phyloP scores from a whole-genome alignment of 2,888 invertebrate genomes.

The Myopa testacea region DNA sequence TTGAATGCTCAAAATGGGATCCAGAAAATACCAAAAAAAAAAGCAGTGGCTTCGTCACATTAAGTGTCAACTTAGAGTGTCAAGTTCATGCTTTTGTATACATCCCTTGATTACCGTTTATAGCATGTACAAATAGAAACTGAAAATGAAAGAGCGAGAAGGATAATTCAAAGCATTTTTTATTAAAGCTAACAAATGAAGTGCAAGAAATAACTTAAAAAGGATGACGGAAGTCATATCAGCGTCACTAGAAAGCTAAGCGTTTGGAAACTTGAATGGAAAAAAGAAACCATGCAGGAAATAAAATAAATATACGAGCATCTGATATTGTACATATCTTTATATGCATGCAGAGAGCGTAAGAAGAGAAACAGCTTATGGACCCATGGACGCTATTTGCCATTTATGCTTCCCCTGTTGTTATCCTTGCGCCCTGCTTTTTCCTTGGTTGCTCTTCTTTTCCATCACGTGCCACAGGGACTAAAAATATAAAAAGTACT shows the following conservation, averaged over 20 bases:
- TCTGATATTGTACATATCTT: too few relatives aligned
- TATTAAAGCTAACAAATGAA: constrained; percentile 20
- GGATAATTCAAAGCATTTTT: not conserved
- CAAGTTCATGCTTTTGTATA: constrained; percentile 3
- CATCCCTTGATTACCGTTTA: not conserved
- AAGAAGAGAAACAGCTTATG: not conserved
- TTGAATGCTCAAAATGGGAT: not conserved
- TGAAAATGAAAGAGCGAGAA: not conserved
- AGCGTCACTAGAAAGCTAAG: constrained; percentile 4
- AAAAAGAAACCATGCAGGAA: not conserved
- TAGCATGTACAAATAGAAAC: not conserved
- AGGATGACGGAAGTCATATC: constrained; percentile 19
- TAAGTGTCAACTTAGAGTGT: constrained; percentile 10
- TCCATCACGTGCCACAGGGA: not conserved
- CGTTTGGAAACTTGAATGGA: not conserved
- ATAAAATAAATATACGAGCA: not conserved
- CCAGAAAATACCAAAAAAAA: not conserved
- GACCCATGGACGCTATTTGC: constrained; percentile 3
- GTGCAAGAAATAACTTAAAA: constrained; percentile 36
- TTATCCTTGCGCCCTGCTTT: not conserved
- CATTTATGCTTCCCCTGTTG: constrained; percentile 1
- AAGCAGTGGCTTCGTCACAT: not conserved
- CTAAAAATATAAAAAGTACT: not conserved
- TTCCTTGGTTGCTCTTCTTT: not conserved
- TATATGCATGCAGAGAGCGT: not conserved